phyloP scores from a whole-genome alignment of 1,140 invertebrate genomes.

The Melipona quadrifasciata region DNA sequence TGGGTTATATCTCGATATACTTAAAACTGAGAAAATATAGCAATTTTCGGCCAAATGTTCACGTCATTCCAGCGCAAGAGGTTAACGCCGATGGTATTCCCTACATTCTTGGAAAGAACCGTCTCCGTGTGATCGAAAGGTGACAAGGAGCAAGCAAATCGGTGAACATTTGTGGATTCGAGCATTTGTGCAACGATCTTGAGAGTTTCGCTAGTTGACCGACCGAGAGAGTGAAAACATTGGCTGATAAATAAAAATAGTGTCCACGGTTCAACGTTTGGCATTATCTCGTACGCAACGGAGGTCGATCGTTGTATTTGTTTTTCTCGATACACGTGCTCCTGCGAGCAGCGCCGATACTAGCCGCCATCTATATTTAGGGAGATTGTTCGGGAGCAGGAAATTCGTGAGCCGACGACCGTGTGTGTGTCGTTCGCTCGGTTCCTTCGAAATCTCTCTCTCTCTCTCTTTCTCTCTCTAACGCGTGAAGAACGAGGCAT shows the following conservation, averaged over 20 bases:
- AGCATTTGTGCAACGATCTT: not conserved
- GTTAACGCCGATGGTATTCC: not conserved
- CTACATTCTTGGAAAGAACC: not conserved
- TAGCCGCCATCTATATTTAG: slow-evolving; percentile 49
- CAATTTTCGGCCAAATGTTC: too few relatives aligned
- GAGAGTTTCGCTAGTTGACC: too few relatives aligned
- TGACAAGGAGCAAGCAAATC: not conserved
- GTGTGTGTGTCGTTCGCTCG: slow-evolving; percentile 9
- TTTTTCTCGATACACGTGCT: slow-evolving; percentile 44
- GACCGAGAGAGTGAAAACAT: not conserved
- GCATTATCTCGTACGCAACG: slow-evolving; percentile 27
- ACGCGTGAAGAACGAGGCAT: not conserved
- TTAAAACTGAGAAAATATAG: too few relatives aligned
- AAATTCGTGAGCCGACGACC: slow-evolving; percentile 31
- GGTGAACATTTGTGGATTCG: not conserved
- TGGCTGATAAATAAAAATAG: slow-evolving; percentile 13
- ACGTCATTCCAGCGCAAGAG: too few relatives aligned
- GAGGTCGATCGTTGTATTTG: slow-evolving; percentile 33
- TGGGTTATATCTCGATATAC: too few relatives aligned
- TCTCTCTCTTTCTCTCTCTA: not conserved
- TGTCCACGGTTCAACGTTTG: slow-evolving; percentile 42
- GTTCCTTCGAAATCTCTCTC: not conserved
- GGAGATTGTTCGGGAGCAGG: not conserved
- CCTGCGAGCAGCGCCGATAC: not conserved
- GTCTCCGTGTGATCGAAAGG: not conserved